Conservation (phyloP, 2,113 vertebrate species). For the Bubalus kerabau region DNA sequence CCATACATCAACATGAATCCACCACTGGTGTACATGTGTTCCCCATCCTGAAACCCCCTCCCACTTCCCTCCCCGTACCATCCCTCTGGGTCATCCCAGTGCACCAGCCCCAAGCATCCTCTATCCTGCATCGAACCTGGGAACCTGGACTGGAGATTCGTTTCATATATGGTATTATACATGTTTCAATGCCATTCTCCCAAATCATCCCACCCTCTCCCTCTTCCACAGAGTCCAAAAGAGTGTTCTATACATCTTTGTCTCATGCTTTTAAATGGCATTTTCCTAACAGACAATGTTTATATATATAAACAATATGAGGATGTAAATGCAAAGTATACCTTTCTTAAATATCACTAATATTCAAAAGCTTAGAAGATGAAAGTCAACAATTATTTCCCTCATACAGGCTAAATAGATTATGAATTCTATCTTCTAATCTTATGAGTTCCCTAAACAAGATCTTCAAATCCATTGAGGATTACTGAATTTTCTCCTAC, state of each 20-base stretch:
- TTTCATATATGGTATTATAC: too few relatives aligned
- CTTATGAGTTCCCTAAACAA: background rate
- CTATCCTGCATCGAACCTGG: too few relatives aligned
- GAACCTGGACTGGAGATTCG: fast-evolving
- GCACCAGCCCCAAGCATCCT: too few relatives aligned
- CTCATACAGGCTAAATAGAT: background rate
- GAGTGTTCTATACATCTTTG: too few relatives aligned
- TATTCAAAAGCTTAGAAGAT: background rate
- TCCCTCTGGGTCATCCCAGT: too few relatives aligned
- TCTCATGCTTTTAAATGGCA: background rate
- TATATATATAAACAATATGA: background rate
- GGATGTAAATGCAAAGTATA: background rate
- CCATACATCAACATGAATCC: too few relatives aligned
- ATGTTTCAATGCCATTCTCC: too few relatives aligned
- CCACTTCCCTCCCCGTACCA: fast-evolving
- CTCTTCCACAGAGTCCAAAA: too few relatives aligned
- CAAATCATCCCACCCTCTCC: too few relatives aligned
- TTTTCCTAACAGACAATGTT: background rate
- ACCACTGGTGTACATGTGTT: too few relatives aligned
- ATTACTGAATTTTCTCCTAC: background rate
- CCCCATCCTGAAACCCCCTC: too few relatives aligned
- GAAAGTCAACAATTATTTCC: background rate
- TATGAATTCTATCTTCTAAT: background rate
- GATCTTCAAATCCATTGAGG: background rate
- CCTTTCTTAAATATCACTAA: background rate